A percentile compares a stretch with the other conserved stretches of the same genome.
Conservation (phyloP, 2,888 invertebrate genomes). For the Sicus ferrugineus region DNA sequence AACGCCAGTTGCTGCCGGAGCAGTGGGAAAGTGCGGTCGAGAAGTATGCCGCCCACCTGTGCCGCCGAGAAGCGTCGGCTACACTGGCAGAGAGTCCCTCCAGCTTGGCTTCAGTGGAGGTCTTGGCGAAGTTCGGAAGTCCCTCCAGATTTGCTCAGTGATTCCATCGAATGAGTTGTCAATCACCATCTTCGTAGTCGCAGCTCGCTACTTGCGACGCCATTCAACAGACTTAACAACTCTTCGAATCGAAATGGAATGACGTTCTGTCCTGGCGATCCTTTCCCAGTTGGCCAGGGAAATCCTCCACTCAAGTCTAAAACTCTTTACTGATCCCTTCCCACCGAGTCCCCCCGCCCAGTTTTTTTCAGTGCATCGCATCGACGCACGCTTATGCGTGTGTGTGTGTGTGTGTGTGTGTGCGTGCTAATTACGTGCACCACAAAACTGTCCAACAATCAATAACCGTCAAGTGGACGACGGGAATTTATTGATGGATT, state of each 20-base stretch:
- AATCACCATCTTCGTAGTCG: too few relatives aligned
- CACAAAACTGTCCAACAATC: conserved; percentile 41
- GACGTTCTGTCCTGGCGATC: too few relatives aligned
- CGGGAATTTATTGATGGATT: conserved; percentile 56
- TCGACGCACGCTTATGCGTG: background rate
- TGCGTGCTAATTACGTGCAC: conserved; percentile 18
- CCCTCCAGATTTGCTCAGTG: too few relatives aligned
- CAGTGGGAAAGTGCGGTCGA: conserved; percentile 24
- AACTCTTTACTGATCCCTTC: background rate
- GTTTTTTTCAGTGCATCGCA: background rate
- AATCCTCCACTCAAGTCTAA: too few relatives aligned
- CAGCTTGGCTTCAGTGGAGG: too few relatives aligned
- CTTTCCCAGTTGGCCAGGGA: too few relatives aligned
- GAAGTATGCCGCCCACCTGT: conserved; percentile 16
- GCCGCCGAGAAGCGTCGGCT: background rate
- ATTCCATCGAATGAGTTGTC: too few relatives aligned
- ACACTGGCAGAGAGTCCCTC: too few relatives aligned
- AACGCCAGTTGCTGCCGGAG: conserved; percentile 36
- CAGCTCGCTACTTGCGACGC: too few relatives aligned
- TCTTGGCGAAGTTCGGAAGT: too few relatives aligned
- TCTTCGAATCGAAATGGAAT: too few relatives aligned
- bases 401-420: background rate
- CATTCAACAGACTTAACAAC: too few relatives aligned
- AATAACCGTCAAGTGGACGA: conserved; percentile 53
- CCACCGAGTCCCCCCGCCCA: background rate